phyloP scores from a whole-genome alignment of 2,888 invertebrate species.

The Eulithis testata region DNA sequence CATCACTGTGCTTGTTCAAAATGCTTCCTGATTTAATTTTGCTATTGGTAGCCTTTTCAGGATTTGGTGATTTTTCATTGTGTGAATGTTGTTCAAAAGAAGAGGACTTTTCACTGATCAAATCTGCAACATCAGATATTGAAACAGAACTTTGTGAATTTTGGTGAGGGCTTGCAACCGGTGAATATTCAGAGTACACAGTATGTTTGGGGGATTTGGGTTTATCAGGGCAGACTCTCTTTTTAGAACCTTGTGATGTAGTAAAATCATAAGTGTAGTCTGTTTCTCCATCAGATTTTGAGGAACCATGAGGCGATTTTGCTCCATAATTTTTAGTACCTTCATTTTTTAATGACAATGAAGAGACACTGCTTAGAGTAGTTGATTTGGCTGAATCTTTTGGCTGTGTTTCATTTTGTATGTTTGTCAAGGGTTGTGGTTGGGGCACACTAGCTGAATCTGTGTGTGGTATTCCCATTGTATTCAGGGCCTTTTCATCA shows the following conservation, averaged over 20 bases:
- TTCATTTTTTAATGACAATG: conserved; percentile 52
- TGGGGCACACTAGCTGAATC: conserved; percentile 40
- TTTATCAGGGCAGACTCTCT: conserved; percentile 48
- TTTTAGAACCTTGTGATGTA: conserved; percentile 56
- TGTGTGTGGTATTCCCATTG: conserved; percentile 57
- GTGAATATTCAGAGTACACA: conserved; percentile 44
- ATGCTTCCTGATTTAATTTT: conserved; percentile 50
- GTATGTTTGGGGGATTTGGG: conserved; percentile 24
- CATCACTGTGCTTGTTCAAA: conserved; percentile 62
- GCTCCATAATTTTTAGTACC: conserved; percentile 48
- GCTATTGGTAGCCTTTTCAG: conserved; percentile 44
- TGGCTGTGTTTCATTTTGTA: conserved; percentile 39
- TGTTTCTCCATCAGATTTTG: conserved; percentile 62
- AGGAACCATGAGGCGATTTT: conserved; percentile 48
- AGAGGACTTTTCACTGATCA: conserved; percentile 71
- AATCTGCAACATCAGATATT: conserved; percentile 76
- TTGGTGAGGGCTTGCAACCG: conserved; percentile 57
- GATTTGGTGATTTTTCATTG: conserved; percentile 47
- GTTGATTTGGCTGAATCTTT: conserved; percentile 54
- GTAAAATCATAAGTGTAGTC: conserved; percentile 76
- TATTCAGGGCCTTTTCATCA: conserved; percentile 67
- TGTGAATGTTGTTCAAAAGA: conserved; percentile 50
- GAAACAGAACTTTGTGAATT: conserved; percentile 74
- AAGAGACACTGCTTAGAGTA: conserved; percentile 56
- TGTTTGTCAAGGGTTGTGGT: conserved; percentile 36